Conservation (phyloP, 2,797 vertebrate genomes). For the Enteromius fasciolatus region DNA sequence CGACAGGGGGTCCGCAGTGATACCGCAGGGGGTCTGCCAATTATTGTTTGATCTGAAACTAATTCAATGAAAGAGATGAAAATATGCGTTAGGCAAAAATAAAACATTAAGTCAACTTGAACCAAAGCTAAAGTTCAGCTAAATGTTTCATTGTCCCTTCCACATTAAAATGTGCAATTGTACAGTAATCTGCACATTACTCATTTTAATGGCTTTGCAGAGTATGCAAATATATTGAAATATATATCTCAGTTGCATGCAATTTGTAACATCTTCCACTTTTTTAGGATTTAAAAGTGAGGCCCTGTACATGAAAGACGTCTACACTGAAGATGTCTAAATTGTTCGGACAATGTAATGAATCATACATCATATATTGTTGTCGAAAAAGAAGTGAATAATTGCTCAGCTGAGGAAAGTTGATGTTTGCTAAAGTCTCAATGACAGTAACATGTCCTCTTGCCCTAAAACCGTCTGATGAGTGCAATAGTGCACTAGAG, state of each 20-base stretch:
- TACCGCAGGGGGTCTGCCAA: conserved; percentile 13
- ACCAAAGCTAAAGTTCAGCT: conserved; percentile 17
- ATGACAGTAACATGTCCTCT: conserved; percentile 26
- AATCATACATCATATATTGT: not conserved
- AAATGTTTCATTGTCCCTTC: conserved; percentile 2
- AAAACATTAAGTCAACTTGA: not conserved
- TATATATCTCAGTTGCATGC: not conserved
- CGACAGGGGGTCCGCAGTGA: conserved; percentile 10
- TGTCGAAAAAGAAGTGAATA: not conserved
- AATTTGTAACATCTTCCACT: not conserved
- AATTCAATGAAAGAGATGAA: not conserved
- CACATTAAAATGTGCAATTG: not conserved
- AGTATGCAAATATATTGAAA: conserved; percentile 12
- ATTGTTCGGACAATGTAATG: not conserved
- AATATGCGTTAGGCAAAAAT: not conserved
- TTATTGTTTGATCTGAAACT: conserved; percentile 21
- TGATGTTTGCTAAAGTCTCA: conserved; percentile 25
- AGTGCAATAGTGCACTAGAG: conserved; percentile 21
- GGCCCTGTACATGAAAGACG: not conserved
- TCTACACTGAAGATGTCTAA: not conserved
- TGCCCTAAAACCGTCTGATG: conserved; percentile 9
- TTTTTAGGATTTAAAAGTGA: not conserved
- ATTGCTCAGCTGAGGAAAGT: not conserved
- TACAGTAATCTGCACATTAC: conserved; percentile 12
- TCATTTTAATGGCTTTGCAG: conserved; percentile 14